A percentile compares a stretch with the other conserved stretches of the same genome.
These are phyloP conservation scores for Peromyscus attwateri DNA, from an alignment of 2,797 vertebrate species.

Conservation along the genomic window DNA sequence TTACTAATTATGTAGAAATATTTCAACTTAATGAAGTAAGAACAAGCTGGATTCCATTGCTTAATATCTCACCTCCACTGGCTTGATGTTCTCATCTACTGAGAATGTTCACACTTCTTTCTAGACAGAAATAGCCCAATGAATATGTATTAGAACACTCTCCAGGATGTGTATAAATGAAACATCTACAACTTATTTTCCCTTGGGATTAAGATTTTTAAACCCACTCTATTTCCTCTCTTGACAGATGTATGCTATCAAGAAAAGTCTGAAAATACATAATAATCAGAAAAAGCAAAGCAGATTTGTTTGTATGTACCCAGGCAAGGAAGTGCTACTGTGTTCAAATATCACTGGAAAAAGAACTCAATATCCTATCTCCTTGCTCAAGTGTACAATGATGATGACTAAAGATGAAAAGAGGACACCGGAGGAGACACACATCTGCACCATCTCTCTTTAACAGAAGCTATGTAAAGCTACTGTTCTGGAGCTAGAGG, in stretches of 20 bases:
- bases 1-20: conserved; percentile 55
- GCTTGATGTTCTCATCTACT: conserved; percentile 34
- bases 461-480: not conserved
- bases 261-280: not conserved
- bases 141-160: conserved; percentile 55
- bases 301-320: not conserved
- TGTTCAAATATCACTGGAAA: not conserved
- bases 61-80: not conserved
- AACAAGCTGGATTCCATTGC: not conserved
- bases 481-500: not conserved
- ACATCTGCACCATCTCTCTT: not conserved
- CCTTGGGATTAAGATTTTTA: not conserved
- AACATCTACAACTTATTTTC: conserved; percentile 22
- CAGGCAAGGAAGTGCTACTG: not conserved
- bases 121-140: not conserved
- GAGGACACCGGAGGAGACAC: not conserved
- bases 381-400: not conserved
- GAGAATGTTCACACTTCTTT: conserved; percentile 31
- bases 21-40: conserved; percentile 57
- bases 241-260: not conserved
- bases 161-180: not conserved
- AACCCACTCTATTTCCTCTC: not conserved
- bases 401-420: not conserved
- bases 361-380: not conserved
- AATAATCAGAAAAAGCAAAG: not conserved